phyloP scores from a whole-genome alignment of 2,888 invertebrate species.

The Orthonychiurus folsomi region DNA sequence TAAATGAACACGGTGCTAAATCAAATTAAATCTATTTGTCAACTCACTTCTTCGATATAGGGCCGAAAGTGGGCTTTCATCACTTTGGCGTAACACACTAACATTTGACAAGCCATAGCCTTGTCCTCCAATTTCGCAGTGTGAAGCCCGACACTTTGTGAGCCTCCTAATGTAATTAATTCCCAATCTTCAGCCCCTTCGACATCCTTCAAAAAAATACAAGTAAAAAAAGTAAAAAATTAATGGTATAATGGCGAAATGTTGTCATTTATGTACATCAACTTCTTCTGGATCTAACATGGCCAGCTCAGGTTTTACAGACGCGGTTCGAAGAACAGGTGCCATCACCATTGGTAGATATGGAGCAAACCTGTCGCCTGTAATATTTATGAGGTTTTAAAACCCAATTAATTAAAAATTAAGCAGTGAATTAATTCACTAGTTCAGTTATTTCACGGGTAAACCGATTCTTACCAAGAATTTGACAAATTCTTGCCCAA shows the following conservation, averaged over 20 bases:
- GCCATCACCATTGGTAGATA: slow-evolving; percentile 93
- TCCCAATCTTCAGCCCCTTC: slow-evolving; percentile 88
- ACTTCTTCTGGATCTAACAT: slow-evolving; percentile 76
- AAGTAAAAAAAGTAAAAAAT: slow-evolving; percentile 12
- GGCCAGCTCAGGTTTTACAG: slow-evolving; percentile 87
- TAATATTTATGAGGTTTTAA: too few species aligned
- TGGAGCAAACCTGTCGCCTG: slow-evolving; percentile 74
- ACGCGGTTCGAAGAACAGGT: slow-evolving; percentile 82
- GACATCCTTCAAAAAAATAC: slow-evolving; percentile 53
- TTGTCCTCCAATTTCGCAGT: slow-evolving; percentile 91
- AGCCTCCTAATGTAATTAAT: slow-evolving; percentile 85
- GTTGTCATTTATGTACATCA: slow-evolving; percentile 30
- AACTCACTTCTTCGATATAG: slow-evolving; percentile 58
- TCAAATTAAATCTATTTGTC: background rate
- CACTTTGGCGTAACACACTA: slow-evolving; percentile 89
- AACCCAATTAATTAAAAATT: background rate
- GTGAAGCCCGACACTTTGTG: slow-evolving; percentile 88
- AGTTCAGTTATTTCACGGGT: too few species aligned
- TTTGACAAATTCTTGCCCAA: slow-evolving; percentile 98
- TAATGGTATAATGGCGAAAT: slow-evolving; percentile 13
- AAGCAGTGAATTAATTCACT: too few species aligned
- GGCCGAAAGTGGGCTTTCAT: slow-evolving; percentile 73
- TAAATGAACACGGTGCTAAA: background rate
- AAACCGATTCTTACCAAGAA: slow-evolving; percentile 58
- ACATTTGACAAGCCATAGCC: slow-evolving; percentile 91